These are phyloP conservation scores for Dreissena rostriformis DNA, from an alignment of 1,140 invertebrate genomes.

Conservation along the genomic window DNA sequence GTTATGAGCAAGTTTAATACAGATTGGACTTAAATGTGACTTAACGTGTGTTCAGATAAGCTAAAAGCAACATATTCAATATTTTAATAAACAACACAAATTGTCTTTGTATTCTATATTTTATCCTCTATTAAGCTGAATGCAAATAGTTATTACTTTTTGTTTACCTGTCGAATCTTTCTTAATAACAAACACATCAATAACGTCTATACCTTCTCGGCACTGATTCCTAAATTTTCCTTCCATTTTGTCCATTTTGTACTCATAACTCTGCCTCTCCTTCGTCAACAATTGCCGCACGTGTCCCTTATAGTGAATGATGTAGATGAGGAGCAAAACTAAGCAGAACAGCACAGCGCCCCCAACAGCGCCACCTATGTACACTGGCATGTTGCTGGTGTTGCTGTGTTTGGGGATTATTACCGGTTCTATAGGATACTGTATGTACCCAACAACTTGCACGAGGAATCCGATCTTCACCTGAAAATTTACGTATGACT, in stretches of 20 bases:
- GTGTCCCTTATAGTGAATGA: background rate
- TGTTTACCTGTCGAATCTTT: no score
- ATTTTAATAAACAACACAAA: no score
- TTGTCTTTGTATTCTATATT: no score
- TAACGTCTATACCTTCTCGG: conserved; percentile 33
- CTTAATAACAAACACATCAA: no score
- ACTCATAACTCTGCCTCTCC: conserved; percentile 2
- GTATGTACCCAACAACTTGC: background rate
- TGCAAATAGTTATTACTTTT: no score
- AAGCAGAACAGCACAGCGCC: background rate
- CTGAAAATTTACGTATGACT: background rate
- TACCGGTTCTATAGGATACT: background rate
- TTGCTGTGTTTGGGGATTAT: background rate
- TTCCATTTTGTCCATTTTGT: conserved; percentile 46
- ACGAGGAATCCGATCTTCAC: conserved; percentile 25
- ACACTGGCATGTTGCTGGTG: background rate
- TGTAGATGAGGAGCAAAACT: background rate
- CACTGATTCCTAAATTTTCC: conserved; percentile 41
- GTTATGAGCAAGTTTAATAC: no score
- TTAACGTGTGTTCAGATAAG: no score
- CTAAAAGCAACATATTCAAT: no score
- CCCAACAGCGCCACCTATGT: background rate
- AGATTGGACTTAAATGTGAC: no score
- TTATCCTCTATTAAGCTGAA: no score
- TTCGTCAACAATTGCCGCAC: background rate